Percentiles rank a stretch among this genome's conserved stretches.
Evolutionary conservation across 2,113 vertebrate species (phyloP).

Genomic region (Heterocephalus glaber): DNA sequence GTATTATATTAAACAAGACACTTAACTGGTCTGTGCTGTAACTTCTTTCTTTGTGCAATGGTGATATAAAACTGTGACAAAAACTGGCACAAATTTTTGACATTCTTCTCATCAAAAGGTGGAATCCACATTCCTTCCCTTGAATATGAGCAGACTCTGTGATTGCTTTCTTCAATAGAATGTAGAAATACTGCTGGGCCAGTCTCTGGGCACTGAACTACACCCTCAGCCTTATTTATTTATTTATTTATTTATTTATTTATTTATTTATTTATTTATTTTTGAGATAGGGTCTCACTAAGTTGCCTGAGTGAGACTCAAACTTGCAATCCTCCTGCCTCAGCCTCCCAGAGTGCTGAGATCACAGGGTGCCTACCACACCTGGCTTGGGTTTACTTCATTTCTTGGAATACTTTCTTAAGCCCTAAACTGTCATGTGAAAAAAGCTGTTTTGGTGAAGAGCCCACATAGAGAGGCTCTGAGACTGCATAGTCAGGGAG

Average conservation of each 20-base stretch:
- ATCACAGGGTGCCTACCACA: neutral
- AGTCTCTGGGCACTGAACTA: neutral
- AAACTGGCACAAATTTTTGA: neutral
- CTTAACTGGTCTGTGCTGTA: slow-evolving; percentile 3
- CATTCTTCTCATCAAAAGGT: neutral
- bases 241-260: neutral
- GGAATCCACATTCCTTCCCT: neutral
- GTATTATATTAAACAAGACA: slow-evolving; percentile 25
- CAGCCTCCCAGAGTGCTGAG: neutral
- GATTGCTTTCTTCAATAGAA: neutral
- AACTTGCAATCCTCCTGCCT: neutral
- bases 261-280: neutral
- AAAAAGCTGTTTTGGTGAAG: slow-evolving; percentile 1
- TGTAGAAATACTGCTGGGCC: neutral
- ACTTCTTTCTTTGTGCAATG: slow-evolving; percentile 43
- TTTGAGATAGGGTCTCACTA: neutral
- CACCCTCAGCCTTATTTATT: neutral
- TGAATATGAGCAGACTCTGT: neutral
- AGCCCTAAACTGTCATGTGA: neutral
- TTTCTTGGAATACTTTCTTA: neutral
- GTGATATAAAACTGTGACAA: neutral
- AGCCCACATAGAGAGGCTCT: neutral
- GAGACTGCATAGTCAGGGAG: neutral
- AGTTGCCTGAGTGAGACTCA: neutral
- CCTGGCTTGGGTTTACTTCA: neutral